Evolutionary conservation across 2,113 vertebrate species (phyloP), one percentile per base, ranked within the genome.

Genomic region (Enhydra lutris): DNA sequence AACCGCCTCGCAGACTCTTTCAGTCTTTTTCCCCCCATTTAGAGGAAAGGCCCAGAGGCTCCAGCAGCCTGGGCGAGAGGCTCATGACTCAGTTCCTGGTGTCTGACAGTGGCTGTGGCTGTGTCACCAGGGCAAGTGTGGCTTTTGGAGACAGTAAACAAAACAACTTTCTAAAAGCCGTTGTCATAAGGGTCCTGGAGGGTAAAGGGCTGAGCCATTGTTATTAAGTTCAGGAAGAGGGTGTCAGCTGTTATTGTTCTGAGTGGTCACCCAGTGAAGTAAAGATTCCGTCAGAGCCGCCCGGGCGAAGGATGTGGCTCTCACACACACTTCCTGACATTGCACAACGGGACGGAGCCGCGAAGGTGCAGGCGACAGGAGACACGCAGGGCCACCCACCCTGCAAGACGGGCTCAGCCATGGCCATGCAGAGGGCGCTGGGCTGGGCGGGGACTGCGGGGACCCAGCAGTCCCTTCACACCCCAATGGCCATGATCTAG

Each of bases 161-260:
- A 74, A 91, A 79, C 81, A n/a, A 65, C 9, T 82, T 83, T 85
- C 84, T 81, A 3, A 23, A 61, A 84, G 91, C 52, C 0, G 13
- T 34, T 76, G 1, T 88, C 93, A 42, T 50, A 31, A 50, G 94
- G 31, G 76, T 67, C 90, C 1, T 2, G 71, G 61, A 7, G 74
- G 78, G 52, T 59, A 10, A 81, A 55, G 36, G 24, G 76, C 52
- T n/a, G 78, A 59, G 91, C 89, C 89, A 18, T 93, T 97, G 96
- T 98, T 83, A 47, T 42, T 45, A 74, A 36, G 69, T 59, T 71
- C 97, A 97, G 98, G 97, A 98, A 97, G 98, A 45, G 7, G 45
- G 92, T 88, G 97, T 95, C 94, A 94, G 97, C 87, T 95, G 87
- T 10, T 80, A 96, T 47, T 97, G 92, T 95, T 95, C 96, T 45